These are phyloP conservation scores for Cettia cetti DNA, from an alignment of 2,113 vertebrate species.

Conservation along the genomic window DNA sequence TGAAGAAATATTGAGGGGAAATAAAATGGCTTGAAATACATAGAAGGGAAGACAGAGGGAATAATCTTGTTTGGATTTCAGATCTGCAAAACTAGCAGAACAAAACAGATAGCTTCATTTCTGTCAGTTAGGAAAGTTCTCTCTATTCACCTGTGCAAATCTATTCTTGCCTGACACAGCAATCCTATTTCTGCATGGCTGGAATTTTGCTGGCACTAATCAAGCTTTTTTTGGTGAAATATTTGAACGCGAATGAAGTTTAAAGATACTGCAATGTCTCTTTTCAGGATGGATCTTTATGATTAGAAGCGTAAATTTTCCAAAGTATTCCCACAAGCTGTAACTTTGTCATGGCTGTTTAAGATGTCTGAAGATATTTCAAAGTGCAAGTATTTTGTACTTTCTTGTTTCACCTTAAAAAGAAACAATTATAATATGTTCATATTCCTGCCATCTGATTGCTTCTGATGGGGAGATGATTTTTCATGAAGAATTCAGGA, in stretches of 20 bases:
- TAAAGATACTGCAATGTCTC: slow-evolving; percentile 49
- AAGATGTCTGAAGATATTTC: slow-evolving; percentile 50
- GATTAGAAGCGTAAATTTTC: slow-evolving; percentile 67
- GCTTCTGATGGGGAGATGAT: not conserved
- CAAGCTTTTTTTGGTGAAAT: slow-evolving; percentile 48
- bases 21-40: not conserved
- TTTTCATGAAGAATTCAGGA: not conserved
- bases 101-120: not conserved
- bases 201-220: slow-evolving; percentile 56
- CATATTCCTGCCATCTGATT: not conserved
- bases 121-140: not conserved
- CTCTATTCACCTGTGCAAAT: not conserved
- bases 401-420: slow-evolving; percentile 22
- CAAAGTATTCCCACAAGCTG: not conserved
- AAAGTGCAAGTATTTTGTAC: slow-evolving; percentile 51
- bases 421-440: slow-evolving; percentile 24
- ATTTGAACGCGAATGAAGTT: slow-evolving; percentile 55
- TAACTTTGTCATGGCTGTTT: slow-evolving; percentile 48
- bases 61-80: not conserved
- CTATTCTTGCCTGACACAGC: not conserved
- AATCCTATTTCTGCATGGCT: not conserved
- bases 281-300: slow-evolving; percentile 50
- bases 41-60: not conserved
- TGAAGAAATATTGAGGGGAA: not conserved
- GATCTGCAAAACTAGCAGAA: not conserved